phyloP scores from a whole-genome alignment of 2,888 invertebrate species.

The Orthosia gracilis region DNA sequence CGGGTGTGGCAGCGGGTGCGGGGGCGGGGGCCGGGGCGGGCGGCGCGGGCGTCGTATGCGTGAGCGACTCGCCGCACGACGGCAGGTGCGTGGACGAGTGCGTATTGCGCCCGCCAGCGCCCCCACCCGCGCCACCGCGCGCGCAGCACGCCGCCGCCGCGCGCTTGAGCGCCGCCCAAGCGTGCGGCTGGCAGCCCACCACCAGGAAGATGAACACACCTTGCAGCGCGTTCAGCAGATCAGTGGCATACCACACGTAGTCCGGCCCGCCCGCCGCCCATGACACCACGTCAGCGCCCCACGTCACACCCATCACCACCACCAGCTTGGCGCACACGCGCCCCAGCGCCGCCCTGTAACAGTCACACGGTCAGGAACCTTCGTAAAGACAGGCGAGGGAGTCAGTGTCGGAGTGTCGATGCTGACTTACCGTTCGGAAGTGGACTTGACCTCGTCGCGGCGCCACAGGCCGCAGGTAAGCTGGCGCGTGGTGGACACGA shows the following conservation, averaged over 20 bases:
- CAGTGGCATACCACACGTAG: conserved; percentile 96
- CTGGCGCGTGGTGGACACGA: conserved; percentile 95
- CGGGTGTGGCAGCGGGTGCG: conserved; percentile 80
- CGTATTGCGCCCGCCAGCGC: conserved; percentile 79
- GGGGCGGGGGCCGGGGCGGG: conserved; percentile 87
- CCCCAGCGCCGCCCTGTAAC: conserved; percentile 93
- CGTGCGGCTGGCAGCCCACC: conserved; percentile 97
- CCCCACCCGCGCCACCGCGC: conserved; percentile 87
- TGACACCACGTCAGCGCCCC: conserved; percentile 95
- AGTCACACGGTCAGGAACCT: no score
- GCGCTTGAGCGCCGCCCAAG: conserved; percentile 87
- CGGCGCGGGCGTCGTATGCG: conserved; percentile 93
- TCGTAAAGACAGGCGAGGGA: no score
- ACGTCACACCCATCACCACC: conserved; percentile 91
- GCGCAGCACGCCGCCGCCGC: conserved; percentile 87
- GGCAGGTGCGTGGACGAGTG: conserved; percentile 96
- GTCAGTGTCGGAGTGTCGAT: neutral
- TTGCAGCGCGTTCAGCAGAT: conserved; percentile 96
- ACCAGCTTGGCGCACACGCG: conserved; percentile 97
- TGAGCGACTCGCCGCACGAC: conserved; percentile 95
- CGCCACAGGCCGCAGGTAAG: conserved; percentile 97
- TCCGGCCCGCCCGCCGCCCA: conserved; percentile 96
- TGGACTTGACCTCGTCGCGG: conserved; percentile 96
- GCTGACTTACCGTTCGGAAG: conserved; percentile 86
- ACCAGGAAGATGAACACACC: conserved; percentile 97